Base-by-base conservation (phyloP, 2,888 invertebrate genomes). In the Caenorhabditis japonica region DNA sequence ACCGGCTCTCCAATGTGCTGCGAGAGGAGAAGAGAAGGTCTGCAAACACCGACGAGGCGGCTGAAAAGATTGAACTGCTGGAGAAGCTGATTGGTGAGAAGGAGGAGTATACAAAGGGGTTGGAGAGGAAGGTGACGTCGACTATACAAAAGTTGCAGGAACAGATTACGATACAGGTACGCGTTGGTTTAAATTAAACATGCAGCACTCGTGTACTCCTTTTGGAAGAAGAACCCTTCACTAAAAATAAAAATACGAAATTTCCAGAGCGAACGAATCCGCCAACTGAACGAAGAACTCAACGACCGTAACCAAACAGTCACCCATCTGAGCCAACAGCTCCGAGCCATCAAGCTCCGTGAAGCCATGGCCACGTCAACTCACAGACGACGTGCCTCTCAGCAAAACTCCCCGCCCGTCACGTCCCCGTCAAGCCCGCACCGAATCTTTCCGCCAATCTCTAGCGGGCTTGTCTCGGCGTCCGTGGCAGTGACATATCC, bases 351-450 rank as follows among this genome's bases (percentile, higher is more conserved):
- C 38, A 77, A 76, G 23, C 81, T 83, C 8, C 75, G 82, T 3
- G 83, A 83, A 75, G 83, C 83, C 7, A 83, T 83, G 82, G 83
- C 83, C 2, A 77, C 80, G 8, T 82, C 83, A 0, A 78, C 80
- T 44, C 82, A 83, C 44, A 60, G 83, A 1, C 78, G 82, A 23
- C 62, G 79, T n/a, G 80, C 76, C 3, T 78, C 80, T 25, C 76
- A 76, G 36, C 49, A 53, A 19, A 59, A 53, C 10, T 52, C 74
- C 3, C 75, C 79, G 4, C 69, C 74, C 0, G 41, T 79, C 19
- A 71, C 76, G 0, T 74, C 79, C 0, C 71, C 76, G 1, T 76
- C 60, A 7, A 61, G 71, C 27, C 73, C 73, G 17, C 76, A 72
- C 49, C 70, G 78, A 2, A 73, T 75, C 23, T 79, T 76, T 55